Evolutionary conservation across 2,797 vertebrate species (phyloP).

Genomic region (Paedocypris micromegethes): DNA sequence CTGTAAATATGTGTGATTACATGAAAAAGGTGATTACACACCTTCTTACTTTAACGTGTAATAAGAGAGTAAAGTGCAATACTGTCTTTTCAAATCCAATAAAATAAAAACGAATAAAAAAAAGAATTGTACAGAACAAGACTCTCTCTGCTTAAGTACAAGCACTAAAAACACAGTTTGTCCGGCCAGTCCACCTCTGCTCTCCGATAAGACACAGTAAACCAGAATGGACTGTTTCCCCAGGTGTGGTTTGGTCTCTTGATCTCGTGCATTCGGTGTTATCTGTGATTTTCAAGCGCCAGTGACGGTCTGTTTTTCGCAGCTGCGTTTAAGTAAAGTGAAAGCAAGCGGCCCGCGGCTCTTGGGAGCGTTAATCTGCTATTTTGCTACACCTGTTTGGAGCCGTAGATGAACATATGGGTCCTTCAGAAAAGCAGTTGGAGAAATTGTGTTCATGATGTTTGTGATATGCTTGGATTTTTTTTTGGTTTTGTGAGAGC

Average conservation of each 20-base stretch:
- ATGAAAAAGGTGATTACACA: no score
- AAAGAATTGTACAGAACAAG: no score
- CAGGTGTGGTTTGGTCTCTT: slow-evolving; percentile 42
- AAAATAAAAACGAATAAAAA: no score
- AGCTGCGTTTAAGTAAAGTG: slow-evolving; percentile 47
- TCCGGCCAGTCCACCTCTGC: no score
- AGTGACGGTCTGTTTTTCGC: slow-evolving; percentile 26
- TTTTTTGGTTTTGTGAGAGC: neutral
- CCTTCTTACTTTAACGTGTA: no score
- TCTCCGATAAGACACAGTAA: slow-evolving; percentile 6
- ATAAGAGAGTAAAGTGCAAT: no score
- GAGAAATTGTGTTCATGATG: slow-evolving; percentile 24
- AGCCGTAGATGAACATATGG: slow-evolving; percentile 45
- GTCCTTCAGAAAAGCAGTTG: slow-evolving; percentile 10
- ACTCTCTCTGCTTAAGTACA: no score
- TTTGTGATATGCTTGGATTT: slow-evolving; percentile 18
- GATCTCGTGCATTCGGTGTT: slow-evolving; percentile 20
- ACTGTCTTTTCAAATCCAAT: no score
- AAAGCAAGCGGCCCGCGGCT: slow-evolving; percentile 26
- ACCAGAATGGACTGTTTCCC: slow-evolving; percentile 30
- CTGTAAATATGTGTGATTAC: no score
- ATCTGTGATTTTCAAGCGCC: slow-evolving; percentile 22
- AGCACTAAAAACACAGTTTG: no score
- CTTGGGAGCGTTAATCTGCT: slow-evolving; percentile 39
- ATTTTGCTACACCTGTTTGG: slow-evolving; percentile 32